Evolutionary conservation across 92 coral and sea anemone genomes (phyloP), one percentile per base, ranked within the genome.

Genomic region (Virgularia gustaviana): DNA sequence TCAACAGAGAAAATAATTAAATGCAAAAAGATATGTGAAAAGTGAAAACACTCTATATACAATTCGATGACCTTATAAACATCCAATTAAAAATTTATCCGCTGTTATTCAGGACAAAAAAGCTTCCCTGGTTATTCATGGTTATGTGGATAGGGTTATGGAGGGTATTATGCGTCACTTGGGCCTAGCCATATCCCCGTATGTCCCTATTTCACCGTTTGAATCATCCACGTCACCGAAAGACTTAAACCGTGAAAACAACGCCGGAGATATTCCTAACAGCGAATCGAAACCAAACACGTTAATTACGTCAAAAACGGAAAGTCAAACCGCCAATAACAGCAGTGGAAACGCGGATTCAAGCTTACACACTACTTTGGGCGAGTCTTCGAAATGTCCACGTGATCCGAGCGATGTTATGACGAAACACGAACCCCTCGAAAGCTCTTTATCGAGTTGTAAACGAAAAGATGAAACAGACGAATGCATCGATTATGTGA

Each of bases 81-180:
- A n/a, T n/a, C n/a, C n/a, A n/a, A n/a, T n/a, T n/a, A n/a, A n/a
- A n/a, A n/a, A n/a, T n/a, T n/a, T n/a, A n/a, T 9, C 72, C 15
- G 7, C 75, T 65, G 30, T 18, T 25, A 45, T 36, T 0, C 54
- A 94, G 99, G 99, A 94, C 85, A 94, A 94, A 51, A 94, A 94
- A 78, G 96, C 99, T 20, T 88, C 83, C 51, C 63, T 94, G 54
- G 79, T 90, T 29, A 94, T 94, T 25, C 89, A 89, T 63, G 79
- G 73, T 49, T 89, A 84, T 75, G 96, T 89, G n/a, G 99, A 94
- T 64, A 80, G 80, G 23, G 99, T 94, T 22, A 87, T 94, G 77
- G 84, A 87, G 45, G 81, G 68, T 63, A 72, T 94, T 7, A 82
- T 88, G 83, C 73, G 79, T 38, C 66, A 83, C 8, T 79, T 94